These are phyloP conservation scores for Keiferia lycopersicella DNA, from an alignment of 2,888 invertebrate species.

Conservation along the genomic window DNA sequence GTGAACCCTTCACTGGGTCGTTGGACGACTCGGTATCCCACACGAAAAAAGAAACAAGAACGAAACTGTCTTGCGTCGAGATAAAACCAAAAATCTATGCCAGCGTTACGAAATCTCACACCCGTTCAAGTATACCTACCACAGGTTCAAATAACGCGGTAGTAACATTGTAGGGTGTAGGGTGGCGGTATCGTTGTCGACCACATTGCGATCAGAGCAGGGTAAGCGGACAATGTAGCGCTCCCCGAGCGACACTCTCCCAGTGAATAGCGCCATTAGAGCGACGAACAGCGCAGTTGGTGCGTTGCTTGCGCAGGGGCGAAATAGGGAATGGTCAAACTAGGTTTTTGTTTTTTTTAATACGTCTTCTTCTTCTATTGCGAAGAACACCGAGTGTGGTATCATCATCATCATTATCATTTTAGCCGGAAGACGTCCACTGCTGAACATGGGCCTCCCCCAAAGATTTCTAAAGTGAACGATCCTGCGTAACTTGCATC, in stretches of 20 bases:
- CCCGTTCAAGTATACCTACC: background rate
- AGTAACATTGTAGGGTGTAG: background rate
- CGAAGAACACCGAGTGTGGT: too few relatives aligned
- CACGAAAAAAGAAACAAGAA: too few relatives aligned
- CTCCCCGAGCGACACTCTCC: constrained; percentile 52
- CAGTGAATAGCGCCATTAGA: constrained; percentile 57
- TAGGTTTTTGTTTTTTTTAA: background rate
- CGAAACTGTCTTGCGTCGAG: background rate
- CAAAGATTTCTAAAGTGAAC: too few relatives aligned
- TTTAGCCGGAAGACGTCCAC: too few relatives aligned
- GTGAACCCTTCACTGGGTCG: too few relatives aligned
- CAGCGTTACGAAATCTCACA: background rate
- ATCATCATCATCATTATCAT: too few relatives aligned
- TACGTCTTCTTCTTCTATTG: background rate
- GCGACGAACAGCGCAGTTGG: constrained; percentile 17
- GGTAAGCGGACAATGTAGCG: constrained; percentile 42
- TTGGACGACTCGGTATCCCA: too few relatives aligned
- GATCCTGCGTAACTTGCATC: too few relatives aligned
- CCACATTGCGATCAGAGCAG: constrained; percentile 25
- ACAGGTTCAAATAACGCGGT: background rate
- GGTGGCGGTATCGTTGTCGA: constrained; percentile 18
- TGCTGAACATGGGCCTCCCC: too few relatives aligned
- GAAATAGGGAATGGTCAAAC: background rate
- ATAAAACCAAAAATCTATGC: constrained; percentile 5
- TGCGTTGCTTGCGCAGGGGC: constrained; percentile 3